Percentiles rank a stretch among this genome's conserved stretches.
These are phyloP conservation scores for Fopius arisanus DNA, from an alignment of 1,140 invertebrate species.

Conservation along the genomic window DNA sequence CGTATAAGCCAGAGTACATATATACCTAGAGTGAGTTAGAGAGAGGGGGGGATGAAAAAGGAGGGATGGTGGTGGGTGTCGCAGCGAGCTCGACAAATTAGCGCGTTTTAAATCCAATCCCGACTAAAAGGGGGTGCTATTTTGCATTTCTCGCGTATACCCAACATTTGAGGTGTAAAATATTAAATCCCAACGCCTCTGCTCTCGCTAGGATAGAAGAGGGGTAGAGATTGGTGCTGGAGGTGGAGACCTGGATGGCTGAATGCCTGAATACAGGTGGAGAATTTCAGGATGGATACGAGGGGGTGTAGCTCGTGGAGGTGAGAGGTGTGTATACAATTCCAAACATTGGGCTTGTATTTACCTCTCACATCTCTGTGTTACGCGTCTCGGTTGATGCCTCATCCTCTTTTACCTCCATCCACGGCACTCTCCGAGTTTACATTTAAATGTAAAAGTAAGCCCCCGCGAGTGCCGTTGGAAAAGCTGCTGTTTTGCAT, in stretches of 20 bases:
- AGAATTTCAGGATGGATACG: neutral
- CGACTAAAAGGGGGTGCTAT: conserved; percentile 48
- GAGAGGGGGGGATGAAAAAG: conserved; percentile 35
- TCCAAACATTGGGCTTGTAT: conserved; percentile 24
- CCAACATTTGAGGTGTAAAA: conserved; percentile 65
- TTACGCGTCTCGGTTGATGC: conserved; percentile 16
- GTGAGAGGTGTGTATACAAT: neutral
- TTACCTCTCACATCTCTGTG: conserved; percentile 23
- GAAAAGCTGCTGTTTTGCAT: conserved; percentile 66
- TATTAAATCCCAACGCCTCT: conserved; percentile 59
- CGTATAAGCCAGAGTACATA: conserved; percentile 39
- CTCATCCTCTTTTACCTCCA: neutral
- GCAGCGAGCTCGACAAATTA: conserved; percentile 55
- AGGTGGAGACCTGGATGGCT: neutral
- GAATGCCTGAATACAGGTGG: neutral
- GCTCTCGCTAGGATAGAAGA: conserved; percentile 38
- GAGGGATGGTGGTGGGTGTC: conserved; percentile 33
- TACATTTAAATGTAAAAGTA: conserved; percentile 68
- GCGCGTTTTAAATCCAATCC: conserved; percentile 63
- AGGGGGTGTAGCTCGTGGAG: no score
- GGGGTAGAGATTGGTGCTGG: neutral
- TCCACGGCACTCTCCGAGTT: conserved; percentile 58
- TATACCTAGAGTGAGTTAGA: neutral
- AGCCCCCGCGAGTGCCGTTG: conserved; percentile 44
- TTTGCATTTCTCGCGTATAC: conserved; percentile 59